Evolutionary conservation across 1,140 invertebrate species (phyloP).

Genomic region (Saccostrea glomerata): DNA sequence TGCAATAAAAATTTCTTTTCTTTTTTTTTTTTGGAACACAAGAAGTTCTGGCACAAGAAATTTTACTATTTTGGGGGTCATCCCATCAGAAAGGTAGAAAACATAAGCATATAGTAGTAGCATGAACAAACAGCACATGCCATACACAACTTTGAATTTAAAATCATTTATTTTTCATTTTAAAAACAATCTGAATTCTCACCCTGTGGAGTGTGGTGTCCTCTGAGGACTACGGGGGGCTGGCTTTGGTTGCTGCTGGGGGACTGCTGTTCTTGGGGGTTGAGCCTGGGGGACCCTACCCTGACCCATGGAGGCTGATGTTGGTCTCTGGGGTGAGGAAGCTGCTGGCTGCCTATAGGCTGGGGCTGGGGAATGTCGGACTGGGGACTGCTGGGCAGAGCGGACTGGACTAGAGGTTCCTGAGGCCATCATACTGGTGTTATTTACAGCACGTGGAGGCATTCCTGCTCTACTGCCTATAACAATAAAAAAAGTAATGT

Average conservation of each 20-base stretch:
- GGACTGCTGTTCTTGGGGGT: neutral
- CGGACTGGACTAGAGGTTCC: constrained; percentile 6
- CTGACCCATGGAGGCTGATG: neutral
- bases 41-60: too few species aligned
- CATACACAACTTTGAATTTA: too few species aligned
- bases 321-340: constrained; percentile 1
- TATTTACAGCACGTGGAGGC: constrained; percentile 4
- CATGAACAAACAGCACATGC: too few species aligned
- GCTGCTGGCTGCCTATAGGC: neutral
- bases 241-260: constrained; percentile 21
- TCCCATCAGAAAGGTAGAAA: too few species aligned
- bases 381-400: neutral
- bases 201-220: constrained; percentile 15
- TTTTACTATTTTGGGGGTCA: too few species aligned
- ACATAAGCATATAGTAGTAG: too few species aligned
- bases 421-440: constrained; percentile 13
- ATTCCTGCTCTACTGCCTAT: neutral
- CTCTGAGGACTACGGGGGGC: neutral
- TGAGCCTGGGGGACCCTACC: neutral
- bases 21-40: too few species aligned
- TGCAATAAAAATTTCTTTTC: too few species aligned
- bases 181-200: neutral
- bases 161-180: too few species aligned
- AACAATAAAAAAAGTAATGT: neutral
- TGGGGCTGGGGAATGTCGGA: neutral